phyloP scores from a whole-genome alignment of 2,113 vertebrate species.

The Cinclus cinclus region DNA sequence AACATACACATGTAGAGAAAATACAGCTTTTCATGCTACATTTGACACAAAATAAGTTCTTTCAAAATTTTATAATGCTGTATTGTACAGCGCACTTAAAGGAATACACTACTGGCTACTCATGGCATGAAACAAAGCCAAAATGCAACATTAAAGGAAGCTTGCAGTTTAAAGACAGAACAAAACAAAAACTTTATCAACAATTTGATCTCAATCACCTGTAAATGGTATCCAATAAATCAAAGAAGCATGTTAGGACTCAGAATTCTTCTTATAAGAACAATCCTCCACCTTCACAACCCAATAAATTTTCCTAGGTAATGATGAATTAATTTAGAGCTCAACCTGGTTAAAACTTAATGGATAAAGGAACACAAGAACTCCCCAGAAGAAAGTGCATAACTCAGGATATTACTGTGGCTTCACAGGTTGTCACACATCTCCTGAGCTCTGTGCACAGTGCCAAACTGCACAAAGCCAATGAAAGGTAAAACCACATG shows the following conservation, averaged over 20 bases:
- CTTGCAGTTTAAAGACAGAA: neutral
- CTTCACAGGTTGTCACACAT: neutral
- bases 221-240: neutral
- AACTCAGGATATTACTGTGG: neutral
- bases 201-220: neutral
- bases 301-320: neutral
- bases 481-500: neutral
- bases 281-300: neutral
- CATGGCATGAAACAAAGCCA: neutral
- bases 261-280: neutral
- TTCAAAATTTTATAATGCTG: neutral
- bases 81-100: rapidly evolving
- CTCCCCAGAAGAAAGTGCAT: neutral
- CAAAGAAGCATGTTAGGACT: neutral
- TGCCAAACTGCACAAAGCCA: neutral
- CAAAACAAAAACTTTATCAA: neutral
- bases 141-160: neutral
- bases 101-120: neutral
- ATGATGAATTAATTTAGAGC: neutral
- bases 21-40: neutral
- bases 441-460: neutral
- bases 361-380: neutral
- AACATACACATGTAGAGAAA: neutral
- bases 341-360: neutral
- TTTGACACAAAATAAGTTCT: neutral